Evolutionary conservation across 1,140 invertebrate species (phyloP).

Genomic region (Copidosoma floridanum): DNA sequence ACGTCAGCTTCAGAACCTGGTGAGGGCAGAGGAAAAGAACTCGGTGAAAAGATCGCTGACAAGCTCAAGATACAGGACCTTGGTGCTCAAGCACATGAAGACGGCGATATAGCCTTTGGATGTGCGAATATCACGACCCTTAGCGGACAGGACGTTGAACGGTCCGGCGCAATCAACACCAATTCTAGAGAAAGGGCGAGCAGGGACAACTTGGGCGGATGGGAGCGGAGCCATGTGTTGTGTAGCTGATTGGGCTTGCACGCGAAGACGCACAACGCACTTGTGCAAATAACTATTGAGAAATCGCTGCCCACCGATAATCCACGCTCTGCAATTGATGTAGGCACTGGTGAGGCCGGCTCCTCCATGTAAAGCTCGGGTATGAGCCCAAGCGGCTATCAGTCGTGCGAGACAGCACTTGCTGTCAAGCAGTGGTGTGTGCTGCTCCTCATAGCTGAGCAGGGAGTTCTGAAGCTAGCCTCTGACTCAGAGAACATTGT

Average conservation of each 20-base stretch:
- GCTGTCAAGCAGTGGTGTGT: background rate
- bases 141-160: background rate
- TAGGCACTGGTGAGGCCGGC: too few relatives aligned
- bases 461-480: background rate
- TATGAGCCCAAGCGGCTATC: too few relatives aligned
- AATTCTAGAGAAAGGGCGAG: background rate
- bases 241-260: background rate
- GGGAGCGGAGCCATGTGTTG: background rate
- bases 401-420: too few relatives aligned
- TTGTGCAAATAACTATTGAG: too few relatives aligned
- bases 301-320: too few relatives aligned
- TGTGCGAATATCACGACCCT: background rate
- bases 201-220: background rate
- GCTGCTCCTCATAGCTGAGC: background rate
- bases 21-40: too few relatives aligned
- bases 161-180: background rate
- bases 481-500: background rate
- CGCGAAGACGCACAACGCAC: background rate
- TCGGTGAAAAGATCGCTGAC: background rate
- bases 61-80: background rate
- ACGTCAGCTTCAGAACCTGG: too few relatives aligned
- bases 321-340: too few relatives aligned
- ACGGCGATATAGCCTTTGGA: background rate
- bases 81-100: too few relatives aligned
- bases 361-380: too few relatives aligned